Base-by-base conservation (phyloP, 2,113 vertebrate species). In the Lampris incognitus region DNA sequence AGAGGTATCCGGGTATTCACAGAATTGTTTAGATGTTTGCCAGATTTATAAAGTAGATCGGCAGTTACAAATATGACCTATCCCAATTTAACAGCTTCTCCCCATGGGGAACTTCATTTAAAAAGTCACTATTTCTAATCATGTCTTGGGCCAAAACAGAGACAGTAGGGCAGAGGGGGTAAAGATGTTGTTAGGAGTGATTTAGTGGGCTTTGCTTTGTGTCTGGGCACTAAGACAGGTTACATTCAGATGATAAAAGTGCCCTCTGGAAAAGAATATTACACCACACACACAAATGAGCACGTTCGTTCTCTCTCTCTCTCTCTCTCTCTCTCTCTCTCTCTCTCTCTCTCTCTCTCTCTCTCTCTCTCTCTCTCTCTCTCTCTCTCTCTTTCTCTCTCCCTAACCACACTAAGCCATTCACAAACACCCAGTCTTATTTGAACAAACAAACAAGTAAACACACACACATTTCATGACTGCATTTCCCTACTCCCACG, bases 121-220 rank as follows among this genome's bases (percentile, higher is more conserved):
- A 59, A 59, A 39, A 5, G 38, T 38, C 57, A 37, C 57, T 37
- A 59, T 9, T 9, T 59, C 57, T 37, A 38, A 59, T 59, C 57
- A 59, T 9, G 55, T 36, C 57, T 9, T 5, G 7, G 44, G 7
- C 44, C 7, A 7, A 46, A 46, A 46, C 4, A 46, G 7, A 46
- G 4, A 46, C 4, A 46, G 7, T 46, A 46, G 38, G 57, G 40
- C 57, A 9, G 57, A 9, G 57, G 37, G 2, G 8, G 6, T 9
- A 38, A 59, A 37, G 38, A 39, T 4, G 57, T 36, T 38, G 6
- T 58, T 58, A 59, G 57, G 9, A 40, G 6, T 40, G 37, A 59
- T 59, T 59, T 40, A 38, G 9, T 9, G 9, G 9, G 57, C 57
- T 59, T 59, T 59, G 57, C 57, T 59, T 59, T 59, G 57, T 11